phyloP scores from a whole-genome alignment of 1,140 invertebrate species.

The Wasmannia auropunctata region DNA sequence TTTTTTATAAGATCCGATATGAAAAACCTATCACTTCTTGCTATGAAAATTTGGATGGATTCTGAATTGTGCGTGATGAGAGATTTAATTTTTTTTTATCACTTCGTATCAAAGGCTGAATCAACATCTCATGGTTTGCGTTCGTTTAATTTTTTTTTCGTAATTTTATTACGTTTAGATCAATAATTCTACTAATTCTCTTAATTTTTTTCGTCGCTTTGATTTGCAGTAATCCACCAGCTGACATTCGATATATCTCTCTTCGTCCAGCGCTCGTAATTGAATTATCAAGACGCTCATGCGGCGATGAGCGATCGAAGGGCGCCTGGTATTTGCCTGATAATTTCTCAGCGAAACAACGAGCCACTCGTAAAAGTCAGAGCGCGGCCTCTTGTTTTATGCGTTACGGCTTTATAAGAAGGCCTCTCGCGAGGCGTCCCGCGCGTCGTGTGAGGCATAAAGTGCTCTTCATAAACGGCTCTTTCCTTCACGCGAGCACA shows the following conservation, averaged over 20 bases:
- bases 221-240: background rate
- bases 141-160: background rate
- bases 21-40: background rate
- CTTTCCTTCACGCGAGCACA: background rate
- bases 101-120: background rate
- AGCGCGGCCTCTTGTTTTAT: slow-evolving; percentile 68
- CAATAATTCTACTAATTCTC: background rate
- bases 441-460: background rate
- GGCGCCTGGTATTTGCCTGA: slow-evolving; percentile 23
- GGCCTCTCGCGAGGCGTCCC: slow-evolving; percentile 6
- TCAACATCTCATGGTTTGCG: background rate
- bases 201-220: background rate
- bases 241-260: background rate
- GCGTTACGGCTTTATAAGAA: slow-evolving; percentile 72
- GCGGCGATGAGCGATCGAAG: slow-evolving; percentile 54
- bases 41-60: background rate
- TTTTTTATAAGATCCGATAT: background rate
- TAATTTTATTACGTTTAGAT: background rate
- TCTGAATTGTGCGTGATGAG: background rate
- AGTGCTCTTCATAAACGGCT: background rate
- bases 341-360: slow-evolving; percentile 73
- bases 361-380: slow-evolving; percentile 72
- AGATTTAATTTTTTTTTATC: no score
- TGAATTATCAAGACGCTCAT: slow-evolving; percentile 26
- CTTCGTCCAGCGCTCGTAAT: background rate